Evolutionary conservation across 2,888 invertebrate genomes (phyloP).

Genomic region (Poecilobothrus nobilitatus): DNA sequence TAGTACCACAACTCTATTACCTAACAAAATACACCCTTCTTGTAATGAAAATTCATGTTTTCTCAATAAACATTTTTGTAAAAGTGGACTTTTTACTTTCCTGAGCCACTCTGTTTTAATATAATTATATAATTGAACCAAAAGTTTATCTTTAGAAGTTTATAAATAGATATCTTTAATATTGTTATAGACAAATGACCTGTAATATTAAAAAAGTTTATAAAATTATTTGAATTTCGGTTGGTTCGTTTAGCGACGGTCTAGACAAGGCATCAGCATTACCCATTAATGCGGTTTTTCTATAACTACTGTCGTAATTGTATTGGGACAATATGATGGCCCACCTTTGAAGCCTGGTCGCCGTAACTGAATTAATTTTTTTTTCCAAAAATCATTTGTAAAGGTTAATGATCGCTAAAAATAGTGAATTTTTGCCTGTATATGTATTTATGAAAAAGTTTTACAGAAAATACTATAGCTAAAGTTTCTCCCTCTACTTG

Average conservation of each 20-base stretch:
- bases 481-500: neutral
- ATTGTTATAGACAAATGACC: neutral
- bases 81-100: neutral
- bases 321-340: neutral
- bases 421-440: constrained; percentile 28
- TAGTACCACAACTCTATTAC: constrained; percentile 11
- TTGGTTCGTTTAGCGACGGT: constrained; percentile 14
- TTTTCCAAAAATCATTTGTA: constrained; percentile 22
- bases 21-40: constrained; percentile 11
- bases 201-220: no score
- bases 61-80: neutral
- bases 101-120: neutral
- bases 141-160: neutral
- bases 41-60: constrained; percentile 2
- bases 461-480: constrained; percentile 17
- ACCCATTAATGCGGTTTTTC: constrained; percentile 14
- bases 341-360: constrained; percentile 10
- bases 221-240: neutral
- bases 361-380: neutral
- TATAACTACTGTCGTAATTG: neutral
- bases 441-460: constrained; percentile 26
- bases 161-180: neutral
- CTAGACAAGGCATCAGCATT: constrained; percentile 17
- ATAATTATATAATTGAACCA: no score
- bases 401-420: constrained; percentile 22